Conservation (phyloP, 2,888 invertebrate species). For the Autographa gamma region DNA sequence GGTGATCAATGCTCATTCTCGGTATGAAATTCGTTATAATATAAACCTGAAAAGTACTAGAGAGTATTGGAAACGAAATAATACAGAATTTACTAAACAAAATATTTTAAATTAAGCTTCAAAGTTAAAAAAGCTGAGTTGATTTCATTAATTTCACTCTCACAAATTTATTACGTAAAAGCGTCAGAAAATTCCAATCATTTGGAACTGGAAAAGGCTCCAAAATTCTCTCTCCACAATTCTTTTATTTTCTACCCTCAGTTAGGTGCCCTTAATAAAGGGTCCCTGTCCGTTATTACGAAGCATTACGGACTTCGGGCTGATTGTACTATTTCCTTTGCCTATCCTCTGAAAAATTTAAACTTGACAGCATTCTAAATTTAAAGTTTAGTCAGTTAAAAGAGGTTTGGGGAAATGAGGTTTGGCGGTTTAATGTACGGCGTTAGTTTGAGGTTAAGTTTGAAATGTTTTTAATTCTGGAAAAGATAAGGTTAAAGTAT, state of each 20-base stretch:
- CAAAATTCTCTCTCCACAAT: constrained; percentile 25
- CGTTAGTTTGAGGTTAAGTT: constrained; percentile 31
- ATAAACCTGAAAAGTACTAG: too few relatives aligned
- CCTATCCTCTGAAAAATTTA: constrained; percentile 48
- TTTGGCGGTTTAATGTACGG: constrained; percentile 34
- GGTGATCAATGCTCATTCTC: too few relatives aligned
- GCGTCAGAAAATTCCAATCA: constrained; percentile 4
- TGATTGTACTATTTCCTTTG: constrained; percentile 49
- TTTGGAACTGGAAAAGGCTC: constrained; percentile 14
- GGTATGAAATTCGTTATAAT: too few relatives aligned
- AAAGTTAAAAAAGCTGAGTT: neutral
- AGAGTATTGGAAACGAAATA: too few relatives aligned
- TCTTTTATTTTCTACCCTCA: constrained; percentile 47
- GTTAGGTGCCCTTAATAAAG: constrained; percentile 50
- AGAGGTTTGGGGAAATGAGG: constrained; percentile 35
- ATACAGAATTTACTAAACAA: too few relatives aligned
- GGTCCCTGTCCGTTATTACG: constrained; percentile 51
- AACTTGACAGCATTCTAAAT: constrained; percentile 31
- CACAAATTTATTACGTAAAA: neutral
- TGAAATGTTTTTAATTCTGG: constrained; percentile 38
- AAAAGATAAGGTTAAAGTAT: constrained; percentile 5
- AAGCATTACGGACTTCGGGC: constrained; percentile 37
- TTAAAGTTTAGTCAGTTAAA: constrained; percentile 33
- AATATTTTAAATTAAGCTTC: neutral
- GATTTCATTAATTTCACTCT: neutral